phyloP scores from a whole-genome alignment of 2,113 vertebrate species.

The Candoia aspera region DNA sequence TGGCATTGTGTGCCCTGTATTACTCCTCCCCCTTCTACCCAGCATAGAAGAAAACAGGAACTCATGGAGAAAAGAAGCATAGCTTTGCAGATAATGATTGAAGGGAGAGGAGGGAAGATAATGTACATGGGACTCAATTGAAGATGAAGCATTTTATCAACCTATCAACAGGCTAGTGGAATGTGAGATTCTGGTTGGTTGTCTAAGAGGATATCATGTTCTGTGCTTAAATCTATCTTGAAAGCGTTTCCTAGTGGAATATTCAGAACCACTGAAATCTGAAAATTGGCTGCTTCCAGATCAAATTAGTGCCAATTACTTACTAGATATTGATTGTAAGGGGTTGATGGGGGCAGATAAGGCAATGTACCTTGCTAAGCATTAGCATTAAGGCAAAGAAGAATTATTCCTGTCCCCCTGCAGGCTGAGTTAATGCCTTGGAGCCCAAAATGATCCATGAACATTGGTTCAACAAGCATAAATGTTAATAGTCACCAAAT shows the following conservation, averaged over 20 bases:
- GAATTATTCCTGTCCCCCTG: conserved; percentile 15
- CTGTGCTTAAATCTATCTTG: background rate
- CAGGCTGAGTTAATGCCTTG: conserved; percentile 13
- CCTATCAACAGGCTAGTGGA: background rate
- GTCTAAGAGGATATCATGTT: background rate
- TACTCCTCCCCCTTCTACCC: too few species aligned
- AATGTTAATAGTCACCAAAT: conserved; percentile 11
- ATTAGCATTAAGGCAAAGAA: conserved; percentile 3
- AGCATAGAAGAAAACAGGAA: background rate
- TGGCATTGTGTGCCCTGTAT: too few species aligned
- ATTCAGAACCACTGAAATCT: background rate
- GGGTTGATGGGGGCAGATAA: too few species aligned
- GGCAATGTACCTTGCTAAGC: background rate
- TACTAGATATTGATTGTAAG: conserved; percentile 15
- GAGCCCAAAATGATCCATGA: conserved; percentile 5
- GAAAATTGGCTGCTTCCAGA: background rate
- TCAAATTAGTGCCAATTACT: conserved; percentile 4
- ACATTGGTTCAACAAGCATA: background rate
- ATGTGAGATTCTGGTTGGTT: background rate
- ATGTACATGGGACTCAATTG: background rate
- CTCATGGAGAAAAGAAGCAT: background rate
- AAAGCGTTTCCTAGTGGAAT: background rate
- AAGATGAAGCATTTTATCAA: background rate
- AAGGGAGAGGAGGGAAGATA: background rate
- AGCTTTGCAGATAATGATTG: background rate